Base-by-base conservation (phyloP, 2,797 vertebrate genomes). In the Cynodonichthys magdalenae region DNA sequence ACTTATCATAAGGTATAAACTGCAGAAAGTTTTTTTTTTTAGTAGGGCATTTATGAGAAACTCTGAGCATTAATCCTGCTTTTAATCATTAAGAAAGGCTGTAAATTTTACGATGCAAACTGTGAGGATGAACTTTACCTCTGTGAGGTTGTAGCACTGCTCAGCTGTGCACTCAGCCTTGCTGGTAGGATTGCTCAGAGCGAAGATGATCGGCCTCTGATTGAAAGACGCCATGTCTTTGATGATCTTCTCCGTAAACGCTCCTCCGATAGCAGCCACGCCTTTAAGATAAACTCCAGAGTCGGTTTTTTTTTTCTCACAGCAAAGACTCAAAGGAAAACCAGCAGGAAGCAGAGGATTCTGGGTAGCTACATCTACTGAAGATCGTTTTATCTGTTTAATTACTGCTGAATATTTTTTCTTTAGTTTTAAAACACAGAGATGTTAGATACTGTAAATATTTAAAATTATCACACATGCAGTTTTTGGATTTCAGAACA, bases 101-200 rank as follows among this genome's bases (percentile, higher is more conserved):
- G 34, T 36, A 31, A 31, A 31, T 31, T 3, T 29, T n/a, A n/a
- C n/a, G n/a, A n/a, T 29, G 29, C 8, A 36, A 12, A 41, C 19
- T 34, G 28, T 9, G 29, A 6, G 34, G 34, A 12, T 42, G 41
- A 42, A 15, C 41, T 42, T 54, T 89, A 97, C 97, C 94, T 98
- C 92, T 0, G 97, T 99, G 82, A 98, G 91, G 53, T 1, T 90
- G 90, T 99, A 99, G 90, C 97, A 99, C 86, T 97, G 95, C 90
- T 99, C 97, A 0, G 97, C 98, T 0, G 97, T 99, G 89, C 98
- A 99, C 90, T 99, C 97, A 0, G 97, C 95, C 87, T 99, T 99
- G 89, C 96, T 99, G 46, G 98, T 99, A 59, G 98, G 97, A 87
- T 99, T 99, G 85, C 98, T 99, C 71, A 99, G 93, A 61, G 97